Percentiles rank a stretch among this genome's conserved stretches.
Evolutionary conservation across 1,140 invertebrate species (phyloP).

Genomic region (Acromyrmex heyeri): DNA sequence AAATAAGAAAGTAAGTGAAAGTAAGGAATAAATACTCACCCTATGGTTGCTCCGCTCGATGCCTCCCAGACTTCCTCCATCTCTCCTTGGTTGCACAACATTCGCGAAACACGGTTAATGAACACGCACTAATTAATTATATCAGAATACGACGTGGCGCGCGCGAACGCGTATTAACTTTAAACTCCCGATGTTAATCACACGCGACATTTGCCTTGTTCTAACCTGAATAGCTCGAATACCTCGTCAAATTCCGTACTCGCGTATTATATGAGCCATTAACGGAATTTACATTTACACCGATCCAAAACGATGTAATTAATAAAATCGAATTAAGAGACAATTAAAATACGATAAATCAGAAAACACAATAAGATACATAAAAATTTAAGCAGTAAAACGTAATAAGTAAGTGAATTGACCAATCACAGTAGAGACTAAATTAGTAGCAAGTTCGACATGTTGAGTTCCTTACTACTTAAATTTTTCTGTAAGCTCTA

Average conservation of each 20-base stretch:
- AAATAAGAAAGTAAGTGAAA: conserved; percentile 20
- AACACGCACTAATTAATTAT: conserved; percentile 14
- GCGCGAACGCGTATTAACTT: not conserved
- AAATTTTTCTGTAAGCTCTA: too few species aligned
- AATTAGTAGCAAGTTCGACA: too few species aligned
- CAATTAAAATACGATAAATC: not conserved
- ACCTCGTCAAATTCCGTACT: not conserved
- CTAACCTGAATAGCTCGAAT: not conserved
- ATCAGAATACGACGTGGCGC: not conserved
- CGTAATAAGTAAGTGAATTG: too few species aligned
- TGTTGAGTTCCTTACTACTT: too few species aligned
- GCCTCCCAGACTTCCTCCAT: not conserved
- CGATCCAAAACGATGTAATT: not conserved
- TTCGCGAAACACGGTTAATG: conserved; percentile 6
- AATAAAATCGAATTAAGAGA: not conserved
- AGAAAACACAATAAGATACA: too few species aligned
- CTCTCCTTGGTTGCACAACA: conserved; percentile 11
- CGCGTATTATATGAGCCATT: not conserved
- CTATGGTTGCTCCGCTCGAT: not conserved
- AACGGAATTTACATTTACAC: not conserved
- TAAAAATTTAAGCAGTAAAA: too few species aligned
- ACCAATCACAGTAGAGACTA: too few species aligned
- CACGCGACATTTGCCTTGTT: not conserved
- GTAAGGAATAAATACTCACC: conserved; percentile 8
- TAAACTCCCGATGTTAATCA: conserved; percentile 11